A percentile compares a stretch with the other conserved stretches of the same genome.
phyloP scores from a whole-genome alignment of 2,888 invertebrate species.

The Spilosoma lubricipeda region DNA sequence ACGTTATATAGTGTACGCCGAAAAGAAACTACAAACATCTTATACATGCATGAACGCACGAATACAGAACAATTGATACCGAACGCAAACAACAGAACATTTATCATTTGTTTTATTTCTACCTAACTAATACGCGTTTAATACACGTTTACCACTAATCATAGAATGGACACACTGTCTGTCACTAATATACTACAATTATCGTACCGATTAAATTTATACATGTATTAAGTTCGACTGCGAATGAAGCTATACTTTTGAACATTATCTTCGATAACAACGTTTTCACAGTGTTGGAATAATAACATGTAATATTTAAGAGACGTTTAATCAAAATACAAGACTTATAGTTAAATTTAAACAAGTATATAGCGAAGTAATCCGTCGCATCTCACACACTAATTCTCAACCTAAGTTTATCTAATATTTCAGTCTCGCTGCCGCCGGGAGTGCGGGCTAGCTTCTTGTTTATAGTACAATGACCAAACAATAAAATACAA shows the following conservation, averaged over 20 bases:
- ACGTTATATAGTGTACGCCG: conserved; percentile 46
- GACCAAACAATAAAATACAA: not conserved
- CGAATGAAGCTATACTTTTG: conserved; percentile 17
- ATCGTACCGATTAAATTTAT: conserved; percentile 53
- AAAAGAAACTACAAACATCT: conserved; percentile 66
- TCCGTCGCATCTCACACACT: conserved; percentile 13
- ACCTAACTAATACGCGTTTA: conserved; percentile 55
- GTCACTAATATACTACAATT: conserved; percentile 59
- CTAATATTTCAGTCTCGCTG: conserved; percentile 18
- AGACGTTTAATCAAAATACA: not conserved
- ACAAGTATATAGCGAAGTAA: not conserved
- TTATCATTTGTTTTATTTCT: conserved; percentile 50
- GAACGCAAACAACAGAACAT: conserved; percentile 14
- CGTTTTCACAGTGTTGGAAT: conserved; percentile 9
- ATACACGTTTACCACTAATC: conserved; percentile 55
- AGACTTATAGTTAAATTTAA: conserved; percentile 1
- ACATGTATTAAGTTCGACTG: conserved; percentile 30
- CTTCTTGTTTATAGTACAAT: conserved; percentile 1
- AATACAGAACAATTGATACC: conserved; percentile 12
- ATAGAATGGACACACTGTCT: conserved; percentile 65
- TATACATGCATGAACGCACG: conserved; percentile 20
- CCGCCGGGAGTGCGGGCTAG: conserved; percentile 13
- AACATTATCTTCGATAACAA: conserved; percentile 6
- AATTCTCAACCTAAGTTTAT: conserved; percentile 16
- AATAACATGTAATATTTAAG: conserved; percentile 18